Conservation (phyloP, 2,797 vertebrate species). For the Sebastolobus alascanus region DNA sequence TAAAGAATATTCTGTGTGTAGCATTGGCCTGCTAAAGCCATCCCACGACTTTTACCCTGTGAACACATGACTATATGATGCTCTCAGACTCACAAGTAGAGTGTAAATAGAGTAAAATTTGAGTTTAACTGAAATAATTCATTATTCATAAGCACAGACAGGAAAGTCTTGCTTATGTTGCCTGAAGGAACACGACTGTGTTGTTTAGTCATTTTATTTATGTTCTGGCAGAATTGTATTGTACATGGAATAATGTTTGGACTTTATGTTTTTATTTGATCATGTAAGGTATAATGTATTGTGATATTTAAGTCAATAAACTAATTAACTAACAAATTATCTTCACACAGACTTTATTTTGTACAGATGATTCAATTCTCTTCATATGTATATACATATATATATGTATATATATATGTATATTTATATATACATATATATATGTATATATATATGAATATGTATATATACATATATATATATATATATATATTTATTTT, state of each 20-base stretch:
- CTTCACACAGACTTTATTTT: neutral
- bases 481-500: too few relatives aligned
- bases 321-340: neutral
- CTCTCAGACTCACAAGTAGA: neutral
- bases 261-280: neutral
- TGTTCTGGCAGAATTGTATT: neutral
- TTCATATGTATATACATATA: neutral
- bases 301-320: neutral
- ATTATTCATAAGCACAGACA: slow-evolving; percentile 21
- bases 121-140: slow-evolving; percentile 6
- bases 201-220: neutral
- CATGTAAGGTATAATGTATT: neutral
- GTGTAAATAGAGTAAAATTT: too few relatives aligned
- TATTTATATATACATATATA: too few relatives aligned
- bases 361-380: too few relatives aligned
- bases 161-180: slow-evolving; percentile 8
- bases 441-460: too few relatives aligned
- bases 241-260: neutral
- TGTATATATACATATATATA: too few relatives aligned
- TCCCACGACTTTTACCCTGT: neutral
- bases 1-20: neutral
- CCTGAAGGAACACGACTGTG: slow-evolving; percentile 1
- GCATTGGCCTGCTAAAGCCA: neutral
- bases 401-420: too few relatives aligned
- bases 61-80: neutral